Base-by-base conservation (phyloP, 92 coral and sea anemone species). In the Phenganax marumi region DNA sequence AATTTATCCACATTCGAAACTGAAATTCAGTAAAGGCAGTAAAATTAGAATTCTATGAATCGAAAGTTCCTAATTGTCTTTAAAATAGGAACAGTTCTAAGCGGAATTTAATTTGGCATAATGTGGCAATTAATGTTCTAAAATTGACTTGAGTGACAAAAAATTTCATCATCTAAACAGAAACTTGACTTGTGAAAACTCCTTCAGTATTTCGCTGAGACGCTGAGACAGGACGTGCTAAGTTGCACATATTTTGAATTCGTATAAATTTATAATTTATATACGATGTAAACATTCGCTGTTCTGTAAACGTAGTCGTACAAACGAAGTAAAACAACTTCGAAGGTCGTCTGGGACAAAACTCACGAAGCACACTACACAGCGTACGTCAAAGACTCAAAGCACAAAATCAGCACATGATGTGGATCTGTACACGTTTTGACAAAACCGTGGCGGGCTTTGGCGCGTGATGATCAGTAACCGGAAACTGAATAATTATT, bases 401-500 rank as follows among this genome's bases (percentile, higher is more conserved):
- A 52, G 39, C 24, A 25, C 62, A 22, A 50, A 6, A 48, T 74
- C 53, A 52, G 26, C 47, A 56, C 22, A 12, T 7, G 12, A 53
- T 54, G 81, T 18, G 54, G 69, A 2, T 7, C 39, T 3, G 16
- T 0, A 18, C 81, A 78, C 83, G 83, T 62, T 63, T 46, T 50
- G 13, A 18, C 52, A 19, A 9, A 47, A 61, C 61, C 83, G 83
- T 78, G 83, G 83, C 83, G 49, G 10, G 10, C 63, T 78, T 46
- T 23, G 10, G 13, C 62, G 13, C 62, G 43, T 33, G 43, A 33
- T 33, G 5, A 33, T 33, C 43, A 33, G 10, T n/a, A 10, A 78
- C 73, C 83, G 83, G 83, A 78, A 78, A 9, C 60, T 21, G 62
- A 23, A 7, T 75, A 53, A 75, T 75, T 48, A 72, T 72, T 70